Conservation (phyloP, 2,888 invertebrate genomes). For the Pycnomerus fuliginosus region DNA sequence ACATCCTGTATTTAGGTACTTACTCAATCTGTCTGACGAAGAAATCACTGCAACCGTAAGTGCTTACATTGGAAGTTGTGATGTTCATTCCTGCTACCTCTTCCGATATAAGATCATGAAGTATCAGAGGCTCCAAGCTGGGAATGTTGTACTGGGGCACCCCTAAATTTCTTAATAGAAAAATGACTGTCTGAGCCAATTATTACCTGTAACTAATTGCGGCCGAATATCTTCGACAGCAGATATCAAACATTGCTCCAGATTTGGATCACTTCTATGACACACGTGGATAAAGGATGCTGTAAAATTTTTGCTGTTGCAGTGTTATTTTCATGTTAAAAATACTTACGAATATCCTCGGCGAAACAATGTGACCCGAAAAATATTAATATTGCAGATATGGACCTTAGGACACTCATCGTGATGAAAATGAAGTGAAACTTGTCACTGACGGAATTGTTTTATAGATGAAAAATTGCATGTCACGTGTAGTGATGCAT, state of each 20-base stretch:
- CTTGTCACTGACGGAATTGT: too few relatives aligned
- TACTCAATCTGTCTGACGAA: constrained; percentile 54
- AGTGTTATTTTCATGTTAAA: too few relatives aligned
- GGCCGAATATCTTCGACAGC: constrained; percentile 55
- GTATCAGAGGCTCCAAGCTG: constrained; percentile 57
- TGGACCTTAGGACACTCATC: too few relatives aligned
- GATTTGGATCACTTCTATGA: constrained; percentile 53
- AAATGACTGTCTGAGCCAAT: neutral
- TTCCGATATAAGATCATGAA: constrained; percentile 55
- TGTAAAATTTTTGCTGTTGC: too few relatives aligned
- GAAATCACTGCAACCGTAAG: constrained; percentile 58
- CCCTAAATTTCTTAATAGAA: constrained; percentile 36
- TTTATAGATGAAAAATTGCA: constrained; percentile 15
- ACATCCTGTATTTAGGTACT: too few relatives aligned
- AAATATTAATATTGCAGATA: too few relatives aligned
- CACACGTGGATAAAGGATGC: constrained; percentile 61
- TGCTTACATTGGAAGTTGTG: constrained; percentile 52
- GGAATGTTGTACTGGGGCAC: constrained; percentile 60
- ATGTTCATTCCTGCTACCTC: constrained; percentile 53
- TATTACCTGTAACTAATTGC: constrained; percentile 52
- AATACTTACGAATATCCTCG: too few relatives aligned
- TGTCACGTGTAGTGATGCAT: constrained; percentile 11
- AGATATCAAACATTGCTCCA: constrained; percentile 53
- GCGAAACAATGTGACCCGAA: too few relatives aligned
- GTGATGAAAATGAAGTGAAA: too few relatives aligned